Conservation (phyloP, 2,888 invertebrate species). For the Ectemnius cavifrons region DNA sequence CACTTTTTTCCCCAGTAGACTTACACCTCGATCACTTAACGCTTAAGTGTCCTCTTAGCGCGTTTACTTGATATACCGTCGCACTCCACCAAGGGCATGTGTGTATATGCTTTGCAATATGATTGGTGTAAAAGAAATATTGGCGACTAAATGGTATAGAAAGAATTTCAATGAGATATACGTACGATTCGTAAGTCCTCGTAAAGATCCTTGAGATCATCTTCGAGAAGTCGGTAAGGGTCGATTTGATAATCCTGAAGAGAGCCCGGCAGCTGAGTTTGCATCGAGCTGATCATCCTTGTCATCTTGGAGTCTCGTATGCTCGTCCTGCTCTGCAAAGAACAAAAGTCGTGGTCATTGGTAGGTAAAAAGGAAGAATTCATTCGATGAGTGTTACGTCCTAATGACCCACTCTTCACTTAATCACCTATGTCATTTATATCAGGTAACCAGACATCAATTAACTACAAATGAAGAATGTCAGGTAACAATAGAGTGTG, state of each 20-base stretch:
- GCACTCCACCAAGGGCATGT: too few species aligned
- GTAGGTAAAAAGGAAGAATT: too few species aligned
- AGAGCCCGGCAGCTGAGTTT: slow-evolving; percentile 89
- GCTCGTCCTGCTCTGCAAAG: slow-evolving; percentile 66
- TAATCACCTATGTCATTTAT: background rate
- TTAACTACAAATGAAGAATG: background rate
- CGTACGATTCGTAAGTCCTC: slow-evolving; percentile 90
- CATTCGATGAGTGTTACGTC: background rate
- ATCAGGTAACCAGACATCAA: background rate
- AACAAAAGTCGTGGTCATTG: slow-evolving; percentile 27
- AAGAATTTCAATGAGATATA: background rate
- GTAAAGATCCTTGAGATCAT: slow-evolving; percentile 92
- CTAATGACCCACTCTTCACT: too few species aligned
- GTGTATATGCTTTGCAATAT: too few species aligned
- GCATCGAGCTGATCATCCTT: slow-evolving; percentile 85
- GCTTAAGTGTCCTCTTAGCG: too few species aligned
- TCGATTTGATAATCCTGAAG: slow-evolving; percentile 90
- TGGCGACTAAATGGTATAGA: too few species aligned
- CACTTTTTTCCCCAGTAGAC: too few species aligned
- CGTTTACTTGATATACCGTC: too few species aligned
- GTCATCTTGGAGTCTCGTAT: slow-evolving; percentile 63
- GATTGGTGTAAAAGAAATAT: too few species aligned
- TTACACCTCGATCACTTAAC: too few species aligned
- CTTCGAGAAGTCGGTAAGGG: slow-evolving; percentile 91
- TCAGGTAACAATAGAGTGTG: too few species aligned